Evolutionary conservation across 1,140 invertebrate species (phyloP).

Genomic region (Drosophila sulfurigaster): DNA sequence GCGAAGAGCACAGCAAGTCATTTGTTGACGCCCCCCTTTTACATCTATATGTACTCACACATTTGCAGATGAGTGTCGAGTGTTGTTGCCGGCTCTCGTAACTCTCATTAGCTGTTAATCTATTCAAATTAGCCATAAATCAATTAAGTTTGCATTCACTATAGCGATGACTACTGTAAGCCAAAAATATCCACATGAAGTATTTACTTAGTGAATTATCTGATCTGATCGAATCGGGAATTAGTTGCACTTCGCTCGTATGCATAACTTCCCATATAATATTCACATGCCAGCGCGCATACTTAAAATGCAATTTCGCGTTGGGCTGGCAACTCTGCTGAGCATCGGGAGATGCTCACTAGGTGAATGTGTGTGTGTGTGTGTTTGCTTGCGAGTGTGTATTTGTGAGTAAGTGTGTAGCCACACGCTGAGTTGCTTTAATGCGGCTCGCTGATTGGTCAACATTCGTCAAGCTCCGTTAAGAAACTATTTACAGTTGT

Average conservation of each 20-base stretch:
- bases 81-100: slow-evolving; percentile 56
- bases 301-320: slow-evolving; percentile 14
- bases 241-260: slow-evolving; percentile 22
- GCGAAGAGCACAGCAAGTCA: slow-evolving; percentile 51
- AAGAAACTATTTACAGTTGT: slow-evolving; percentile 73
- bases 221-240: slow-evolving; percentile 54
- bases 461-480: slow-evolving; percentile 61
- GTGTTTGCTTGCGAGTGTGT: slow-evolving; percentile 13
- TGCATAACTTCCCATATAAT: slow-evolving; percentile 5
- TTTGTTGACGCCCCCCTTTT: slow-evolving; percentile 62
- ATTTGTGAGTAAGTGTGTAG: slow-evolving; percentile 16
- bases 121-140: slow-evolving; percentile 79
- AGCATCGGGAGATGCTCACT: slow-evolving; percentile 37
- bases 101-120: slow-evolving; percentile 71
- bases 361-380: slow-evolving; percentile 15
- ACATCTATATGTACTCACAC: slow-evolving; percentile 30
- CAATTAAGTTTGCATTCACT: slow-evolving; percentile 56
- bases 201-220: slow-evolving; percentile 32
- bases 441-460: slow-evolving; percentile 66
- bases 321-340: slow-evolving; percentile 67
- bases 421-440: slow-evolving; percentile 26
- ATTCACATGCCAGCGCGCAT: background rate
- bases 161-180: slow-evolving; percentile 48
- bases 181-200: slow-evolving; percentile 36
- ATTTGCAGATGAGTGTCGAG: slow-evolving; percentile 8